Evolutionary conservation across 2,113 vertebrate genomes (phyloP), one percentile per base, ranked within the genome.

Genomic region (Sialia sialis): DNA sequence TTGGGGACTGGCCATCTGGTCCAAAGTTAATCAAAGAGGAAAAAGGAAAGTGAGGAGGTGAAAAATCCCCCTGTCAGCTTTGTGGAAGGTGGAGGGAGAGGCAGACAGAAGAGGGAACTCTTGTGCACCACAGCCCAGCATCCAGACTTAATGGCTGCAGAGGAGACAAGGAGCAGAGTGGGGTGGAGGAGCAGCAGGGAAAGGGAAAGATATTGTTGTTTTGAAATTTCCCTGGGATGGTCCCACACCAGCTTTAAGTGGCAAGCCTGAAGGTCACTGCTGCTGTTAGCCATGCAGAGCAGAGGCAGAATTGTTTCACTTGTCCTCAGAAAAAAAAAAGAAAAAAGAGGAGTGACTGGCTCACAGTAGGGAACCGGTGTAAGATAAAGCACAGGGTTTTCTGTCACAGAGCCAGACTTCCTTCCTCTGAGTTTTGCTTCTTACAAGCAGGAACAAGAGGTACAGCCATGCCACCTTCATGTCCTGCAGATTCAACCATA

Each of bases 1-100:
- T 97, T 98, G 97, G 98, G 97, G 98, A 98, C 98, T 97, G 98
- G 98, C 98, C 99, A 99, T 99, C 99, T 99, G 99, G 98, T 98
- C 98, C 97, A 96, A 98, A 98, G 98, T 98, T 98, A 98, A 98
- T 98, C 98, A 96, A 98, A 98, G 95, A 98, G 97, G 97, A 98
- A 98, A 98, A 97, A 98, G 89, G 90, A 91, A 98, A 97, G 97
- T 86, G 94, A 97, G 96, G 98, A 98, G 97, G 98, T 98, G 97
- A 98, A 97, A 97, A 95, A 96, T 94, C 97, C 97, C 96, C 46
- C 94, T 97, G 96, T 95, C 96, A 96, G 89, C 93, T 97, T 95
- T 86, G 84, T 94, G 94, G 68, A 95, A 98, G 97, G 97, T 98
- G 87, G 97, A 96, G 74, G 91, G 92, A 87, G 75, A 78, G 25